These are phyloP conservation scores for Apamea monoglypha DNA, from an alignment of 2,888 invertebrate genomes.

Conservation along the genomic window DNA sequence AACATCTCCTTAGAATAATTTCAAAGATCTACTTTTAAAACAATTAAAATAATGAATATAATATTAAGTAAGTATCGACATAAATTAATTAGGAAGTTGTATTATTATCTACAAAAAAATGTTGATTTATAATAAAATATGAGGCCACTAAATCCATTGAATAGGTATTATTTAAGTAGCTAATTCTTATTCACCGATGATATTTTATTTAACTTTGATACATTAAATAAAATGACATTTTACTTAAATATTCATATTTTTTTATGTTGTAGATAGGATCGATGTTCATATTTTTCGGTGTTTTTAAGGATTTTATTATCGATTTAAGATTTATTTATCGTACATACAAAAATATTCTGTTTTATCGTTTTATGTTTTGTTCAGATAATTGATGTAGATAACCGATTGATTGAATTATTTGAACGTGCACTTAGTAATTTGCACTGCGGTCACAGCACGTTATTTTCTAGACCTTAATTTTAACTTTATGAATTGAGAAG, in stretches of 20 bases:
- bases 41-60: constrained; percentile 12
- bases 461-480: neutral
- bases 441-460: too few relatives aligned
- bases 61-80: constrained; percentile 20
- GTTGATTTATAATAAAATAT: constrained; percentile 72
- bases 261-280: neutral
- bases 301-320: constrained; percentile 1
- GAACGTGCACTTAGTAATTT: neutral
- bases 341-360: neutral
- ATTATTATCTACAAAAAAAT: constrained; percentile 49
- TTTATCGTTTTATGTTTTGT: neutral
- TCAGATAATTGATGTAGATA: neutral
- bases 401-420: constrained; percentile 8
- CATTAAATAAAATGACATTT: constrained; percentile 50
- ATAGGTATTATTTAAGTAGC: constrained; percentile 72
- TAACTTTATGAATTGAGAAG: neutral
- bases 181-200: constrained; percentile 77
- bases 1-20: constrained; percentile 9
- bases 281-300: constrained; percentile 17
- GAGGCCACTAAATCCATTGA: constrained; percentile 64
- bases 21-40: neutral
- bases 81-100: constrained; percentile 57
- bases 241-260: constrained; percentile 32
- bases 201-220: constrained; percentile 61
- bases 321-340: neutral